Evolutionary conservation across 2,113 vertebrate genomes (phyloP), one percentile per base, ranked within the genome.

Genomic region (Pica pica): DNA sequence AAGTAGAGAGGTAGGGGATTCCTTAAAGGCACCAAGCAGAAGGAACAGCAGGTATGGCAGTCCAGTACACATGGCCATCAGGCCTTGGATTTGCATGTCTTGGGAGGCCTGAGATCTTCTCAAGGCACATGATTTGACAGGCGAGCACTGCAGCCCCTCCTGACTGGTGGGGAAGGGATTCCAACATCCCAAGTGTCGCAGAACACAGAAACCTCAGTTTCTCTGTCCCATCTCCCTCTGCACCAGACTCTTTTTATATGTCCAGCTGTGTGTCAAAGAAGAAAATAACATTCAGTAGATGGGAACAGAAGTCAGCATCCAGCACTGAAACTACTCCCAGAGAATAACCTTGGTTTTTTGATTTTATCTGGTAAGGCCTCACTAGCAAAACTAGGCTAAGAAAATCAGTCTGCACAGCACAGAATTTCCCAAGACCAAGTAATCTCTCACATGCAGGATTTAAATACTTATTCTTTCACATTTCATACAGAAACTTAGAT

Each of bases 31-130:
- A 19, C 47, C 26, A 46, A 60, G 31, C 47, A 75, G 31, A 42
- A 52, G 37, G 44, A 64, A 24, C 2, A 55, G 35, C 61, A 80
- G 57, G 23, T 9, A 27, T 1, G 61, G 35, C 69, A 86, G 26
- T 52, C 6, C 12, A 68, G 35, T 4, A 37, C 22, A 23, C 4
- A 1, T 2, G 7, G 14, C 9, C 65, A 47, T 39, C 44, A 55
- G 37, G 33, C 31, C 16, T 30, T 16, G 2, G 16, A 12, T 26
- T 5, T 27, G n/a, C 1, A 1, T 1, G 13, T 2, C 47, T 26
- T 26, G 22, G 33, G 49, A 64, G 35, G 24, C 31, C 28, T 8
- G 30, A 57, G 20, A 52, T 12, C 11, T 24, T 37, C 55, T 16
- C 33, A 30, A 27, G 49, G 14, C 24, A 4, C 2, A 4, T 9